Evolutionary conservation across 2,113 vertebrate species (phyloP).

Genomic region (Sterrhoptilus dennistouni): DNA sequence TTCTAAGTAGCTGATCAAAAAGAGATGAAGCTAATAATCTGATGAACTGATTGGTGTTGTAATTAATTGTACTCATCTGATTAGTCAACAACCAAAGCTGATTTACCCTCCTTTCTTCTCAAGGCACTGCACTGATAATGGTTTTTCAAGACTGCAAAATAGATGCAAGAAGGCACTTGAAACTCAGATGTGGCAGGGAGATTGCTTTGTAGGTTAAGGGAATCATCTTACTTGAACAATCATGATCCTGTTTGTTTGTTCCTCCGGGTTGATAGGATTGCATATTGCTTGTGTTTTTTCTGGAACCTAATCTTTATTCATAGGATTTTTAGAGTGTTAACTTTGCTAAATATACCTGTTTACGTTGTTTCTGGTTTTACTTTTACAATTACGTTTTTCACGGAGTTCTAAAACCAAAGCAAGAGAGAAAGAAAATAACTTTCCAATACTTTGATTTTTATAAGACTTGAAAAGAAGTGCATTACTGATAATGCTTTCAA

Average conservation of each 20-base stretch:
- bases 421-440: background rate
- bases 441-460: background rate
- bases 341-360: background rate
- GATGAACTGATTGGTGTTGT: slow-evolving; percentile 29
- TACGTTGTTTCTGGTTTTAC: background rate
- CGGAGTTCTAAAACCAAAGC: background rate
- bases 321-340: background rate
- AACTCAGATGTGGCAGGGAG: background rate
- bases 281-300: background rate
- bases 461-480: background rate
- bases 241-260: background rate
- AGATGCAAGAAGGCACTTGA: background rate
- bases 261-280: background rate
- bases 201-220: background rate
- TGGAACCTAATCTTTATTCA: slow-evolving; percentile 3
- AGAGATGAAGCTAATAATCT: slow-evolving; percentile 28
- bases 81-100: slow-evolving; percentile 40
- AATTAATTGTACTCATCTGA: slow-evolving; percentile 47
- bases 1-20: slow-evolving; percentile 39
- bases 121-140: background rate
- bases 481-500: background rate
- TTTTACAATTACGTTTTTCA: background rate
- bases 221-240: slow-evolving; percentile 15
- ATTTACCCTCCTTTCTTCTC: slow-evolving; percentile 5
- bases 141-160: background rate